A percentile compares a stretch with the other conserved stretches of the same genome.
Evolutionary conservation across 2,113 vertebrate genomes (phyloP).

Genomic region (Sceloporus undulatus): DNA sequence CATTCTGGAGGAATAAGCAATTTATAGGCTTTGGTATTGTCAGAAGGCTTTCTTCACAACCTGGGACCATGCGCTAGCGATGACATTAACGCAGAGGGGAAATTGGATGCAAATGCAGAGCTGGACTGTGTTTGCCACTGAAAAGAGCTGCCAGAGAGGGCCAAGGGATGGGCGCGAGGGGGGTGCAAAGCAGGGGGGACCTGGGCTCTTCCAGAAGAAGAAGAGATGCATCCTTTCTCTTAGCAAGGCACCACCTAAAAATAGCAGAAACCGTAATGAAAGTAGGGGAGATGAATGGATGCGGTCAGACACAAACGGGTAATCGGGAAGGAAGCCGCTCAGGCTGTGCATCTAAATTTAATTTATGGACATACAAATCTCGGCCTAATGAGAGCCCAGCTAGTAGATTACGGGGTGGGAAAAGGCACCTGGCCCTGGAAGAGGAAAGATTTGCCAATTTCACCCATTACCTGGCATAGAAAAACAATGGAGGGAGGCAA

Average conservation of each 20-base stretch:
- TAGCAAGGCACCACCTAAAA: background rate
- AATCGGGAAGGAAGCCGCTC: slow-evolving; percentile 21
- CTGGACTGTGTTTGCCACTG: too few species aligned
- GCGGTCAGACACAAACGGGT: slow-evolving; percentile 20
- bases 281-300: slow-evolving; percentile 13
- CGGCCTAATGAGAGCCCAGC: slow-evolving; percentile 26
- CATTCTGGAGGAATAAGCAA: background rate
- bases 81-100: background rate
- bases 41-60: background rate
- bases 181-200: background rate
- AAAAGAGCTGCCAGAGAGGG: too few species aligned
- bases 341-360: slow-evolving; percentile 19
- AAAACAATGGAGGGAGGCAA: background rate
- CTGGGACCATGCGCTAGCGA: background rate
- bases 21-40: background rate
- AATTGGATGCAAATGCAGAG: background rate
- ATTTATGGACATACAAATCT: slow-evolving; percentile 39
- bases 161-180: background rate
- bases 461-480: background rate
- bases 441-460: slow-evolving; percentile 19
- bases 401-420: slow-evolving; percentile 10
- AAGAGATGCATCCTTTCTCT: background rate
- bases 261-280: background rate
- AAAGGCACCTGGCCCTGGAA: background rate
- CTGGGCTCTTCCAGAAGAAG: background rate